Conservation (phyloP, 2,888 invertebrate genomes). For the Brassicogethes aeneus region DNA sequence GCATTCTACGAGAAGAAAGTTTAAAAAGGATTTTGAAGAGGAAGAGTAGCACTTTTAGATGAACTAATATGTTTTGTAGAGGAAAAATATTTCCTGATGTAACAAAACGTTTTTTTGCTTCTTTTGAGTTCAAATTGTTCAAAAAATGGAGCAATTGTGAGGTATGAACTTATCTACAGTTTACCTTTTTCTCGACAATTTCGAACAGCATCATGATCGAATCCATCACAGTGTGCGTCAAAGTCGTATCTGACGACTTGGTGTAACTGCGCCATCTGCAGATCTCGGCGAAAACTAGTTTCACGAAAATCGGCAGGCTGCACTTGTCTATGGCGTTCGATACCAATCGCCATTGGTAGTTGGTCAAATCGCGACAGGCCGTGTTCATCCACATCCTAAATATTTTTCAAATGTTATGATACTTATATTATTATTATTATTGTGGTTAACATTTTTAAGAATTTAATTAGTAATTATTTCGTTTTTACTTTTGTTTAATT, state of each 20-base stretch:
- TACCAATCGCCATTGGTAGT: slow-evolving; percentile 91
- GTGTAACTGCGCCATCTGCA: slow-evolving; percentile 96
- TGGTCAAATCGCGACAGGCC: slow-evolving; percentile 78
- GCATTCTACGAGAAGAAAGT: too few species aligned
- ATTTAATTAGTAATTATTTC: too few species aligned
- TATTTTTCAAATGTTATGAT: slow-evolving; percentile 11
- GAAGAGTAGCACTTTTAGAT: too few species aligned
- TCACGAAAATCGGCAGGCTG: slow-evolving; percentile 93
- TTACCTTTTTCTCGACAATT: slow-evolving; percentile 84
- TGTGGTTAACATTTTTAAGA: background rate
- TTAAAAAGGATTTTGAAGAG: too few species aligned
- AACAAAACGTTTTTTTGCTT: too few species aligned
- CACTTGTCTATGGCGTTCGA: slow-evolving; percentile 89
- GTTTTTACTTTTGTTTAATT: too few species aligned
- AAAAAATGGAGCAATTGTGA: background rate
- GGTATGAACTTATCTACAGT: background rate
- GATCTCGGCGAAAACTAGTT: slow-evolving; percentile 94
- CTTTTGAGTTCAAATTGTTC: background rate
- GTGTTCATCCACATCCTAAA: slow-evolving; percentile 86
- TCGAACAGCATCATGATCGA: slow-evolving; percentile 96
- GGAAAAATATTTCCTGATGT: too few species aligned
- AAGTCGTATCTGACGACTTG: slow-evolving; percentile 82
- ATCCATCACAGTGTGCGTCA: slow-evolving; percentile 94
- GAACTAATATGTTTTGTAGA: too few species aligned
- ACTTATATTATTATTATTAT: background rate